Base-by-base conservation (phyloP, 2,797 vertebrate species). In the Erethizon dorsatum region DNA sequence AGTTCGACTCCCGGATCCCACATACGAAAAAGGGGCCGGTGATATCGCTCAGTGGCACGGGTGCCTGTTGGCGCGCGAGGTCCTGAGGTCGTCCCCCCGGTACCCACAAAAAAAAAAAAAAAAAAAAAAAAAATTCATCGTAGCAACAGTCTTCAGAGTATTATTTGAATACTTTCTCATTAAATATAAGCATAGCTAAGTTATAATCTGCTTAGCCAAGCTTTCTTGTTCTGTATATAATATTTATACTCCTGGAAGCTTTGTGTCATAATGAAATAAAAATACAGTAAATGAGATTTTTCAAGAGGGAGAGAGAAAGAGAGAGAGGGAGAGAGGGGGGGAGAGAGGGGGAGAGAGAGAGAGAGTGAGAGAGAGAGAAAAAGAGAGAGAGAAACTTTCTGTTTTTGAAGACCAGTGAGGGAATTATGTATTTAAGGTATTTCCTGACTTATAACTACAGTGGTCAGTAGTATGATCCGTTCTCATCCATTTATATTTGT, bases 111-210 rank as follows among this genome's bases (percentile, higher is more conserved):
- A n/a, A n/a, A n/a, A n/a, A n/a, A n/a, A n/a, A n/a, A n/a, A n/a
- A n/a, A n/a, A n/a, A n/a, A n/a, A 73, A 94, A 87, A 90, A 65
- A 14, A 79, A 73, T 88, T 97, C 89, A 94, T 93, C 37, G 37
- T 57, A 56, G 52, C 90, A 95, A 84, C 61, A 94, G 73, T 88
- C 31, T 93, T 96, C 79, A 89, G 73, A 71, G 14, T 41, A 9
- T 50, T 86, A 54, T 14, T 52, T 94, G 67, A 84, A 28, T 17
- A 93, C n/a, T 93, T 98, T 90, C 80, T 90, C 94, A 87, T 61
- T 59, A 92, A 94, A 45, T 41, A 71, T 15, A 69, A 78, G 83
- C 41, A 71, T 17, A 93, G 26, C 2, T 67, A 59, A 79, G 45
- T 45, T 94, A 69, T 94, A 77, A 56, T 95, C 41, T 94, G 77